Evolutionary conservation across 2,797 vertebrate genomes (phyloP), one percentile per base, ranked within the genome.

Genomic region (Gymnothorax reevesii): DNA sequence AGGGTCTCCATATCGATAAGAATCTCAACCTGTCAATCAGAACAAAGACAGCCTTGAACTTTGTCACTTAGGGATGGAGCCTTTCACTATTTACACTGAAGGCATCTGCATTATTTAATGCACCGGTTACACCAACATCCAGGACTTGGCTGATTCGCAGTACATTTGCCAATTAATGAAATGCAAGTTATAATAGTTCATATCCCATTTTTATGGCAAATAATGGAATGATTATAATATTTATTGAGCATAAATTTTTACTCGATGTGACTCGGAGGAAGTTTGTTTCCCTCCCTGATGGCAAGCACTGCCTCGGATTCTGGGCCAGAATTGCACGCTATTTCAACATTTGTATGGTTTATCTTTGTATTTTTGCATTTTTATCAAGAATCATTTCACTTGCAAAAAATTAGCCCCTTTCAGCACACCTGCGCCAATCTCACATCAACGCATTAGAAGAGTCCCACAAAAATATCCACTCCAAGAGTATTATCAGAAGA

Each of bases 21-120:
- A 7, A n/a, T 80, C 49, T 52, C 77, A 7, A 80, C 77, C 77
- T 80, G 77, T 55, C 77, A 80, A 49, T 80, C 77, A 60, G 82
- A 62, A 2, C 20, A 49, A 57, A 49, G 25, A 12, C 57, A 62
- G 54, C 77, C 22, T 82, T 77, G 60, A 86, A 69, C 83, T 17
- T 33, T 69, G 10, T n/a, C 15, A 33, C 7, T 49, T 49, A 2
- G 15, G 49, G 22, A n/a, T 69, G 49, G 59, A 69, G 33, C 73
- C 52, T 77, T 77, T 77, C 73, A 17, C 33, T 27, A 33, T 49
- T 7, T 8, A 6, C 13, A 13, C 33, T 49, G 33, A 77, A 13
- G 4, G 33, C 7, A 54, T 80, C 77, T n/a, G 25, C 73, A 77
- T 49, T 77, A 52, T 49, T 77, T 13, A 17, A 52, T 52, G 42